Percentiles rank a stretch among this genome's conserved stretches.
These are phyloP conservation scores for Portunus trituberculatus DNA, from an alignment of 1,140 invertebrate genomes.

Conservation along the genomic window DNA sequence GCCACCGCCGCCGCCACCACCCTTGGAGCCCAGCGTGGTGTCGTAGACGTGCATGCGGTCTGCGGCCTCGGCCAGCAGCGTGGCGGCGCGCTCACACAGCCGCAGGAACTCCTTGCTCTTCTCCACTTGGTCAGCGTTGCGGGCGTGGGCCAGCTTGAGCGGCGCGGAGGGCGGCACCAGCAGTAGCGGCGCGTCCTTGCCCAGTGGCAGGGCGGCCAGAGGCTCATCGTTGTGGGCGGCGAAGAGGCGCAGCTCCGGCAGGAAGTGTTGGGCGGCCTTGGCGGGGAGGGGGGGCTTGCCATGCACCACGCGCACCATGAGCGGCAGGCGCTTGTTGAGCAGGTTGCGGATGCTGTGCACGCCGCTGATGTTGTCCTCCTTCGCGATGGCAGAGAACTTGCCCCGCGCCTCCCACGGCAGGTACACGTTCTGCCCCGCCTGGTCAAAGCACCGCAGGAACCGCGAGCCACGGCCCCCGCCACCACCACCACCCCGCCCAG, in stretches of 20 bases:
- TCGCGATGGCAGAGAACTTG: slow-evolving; percentile 93
- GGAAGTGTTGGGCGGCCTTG: slow-evolving; percentile 84
- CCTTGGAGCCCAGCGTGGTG: slow-evolving; percentile 77
- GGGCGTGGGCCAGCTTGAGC: slow-evolving; percentile 90
- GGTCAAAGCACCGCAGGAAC: slow-evolving; percentile 92
- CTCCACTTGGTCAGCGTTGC: slow-evolving; percentile 90
- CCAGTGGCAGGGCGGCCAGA: slow-evolving; percentile 92
- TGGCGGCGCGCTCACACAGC: slow-evolving; percentile 89
- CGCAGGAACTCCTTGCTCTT: slow-evolving; percentile 90
- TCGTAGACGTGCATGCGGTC: slow-evolving; percentile 86
- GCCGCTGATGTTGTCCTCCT: slow-evolving; percentile 92
- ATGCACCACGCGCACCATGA: slow-evolving; percentile 94
- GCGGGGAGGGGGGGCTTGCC: slow-evolving; percentile 90
- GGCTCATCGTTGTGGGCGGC: slow-evolving; percentile 90
- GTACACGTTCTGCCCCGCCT: slow-evolving; percentile 90
- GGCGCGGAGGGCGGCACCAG: slow-evolving; percentile 92
- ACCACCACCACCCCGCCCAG: background rate
- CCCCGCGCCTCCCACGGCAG: slow-evolving; percentile 92
- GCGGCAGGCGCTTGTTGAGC: slow-evolving; percentile 91
- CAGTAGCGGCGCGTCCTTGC: slow-evolving; percentile 87
- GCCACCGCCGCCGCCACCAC: background rate
- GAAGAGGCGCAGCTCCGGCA: slow-evolving; percentile 90
- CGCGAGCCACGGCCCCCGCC: slow-evolving; percentile 79
- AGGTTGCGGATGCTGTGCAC: slow-evolving; percentile 86
- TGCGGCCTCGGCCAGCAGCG: slow-evolving; percentile 89